These are phyloP conservation scores for Peucedramus taeniatus DNA, from an alignment of 2,113 vertebrate genomes.

Conservation along the genomic window DNA sequence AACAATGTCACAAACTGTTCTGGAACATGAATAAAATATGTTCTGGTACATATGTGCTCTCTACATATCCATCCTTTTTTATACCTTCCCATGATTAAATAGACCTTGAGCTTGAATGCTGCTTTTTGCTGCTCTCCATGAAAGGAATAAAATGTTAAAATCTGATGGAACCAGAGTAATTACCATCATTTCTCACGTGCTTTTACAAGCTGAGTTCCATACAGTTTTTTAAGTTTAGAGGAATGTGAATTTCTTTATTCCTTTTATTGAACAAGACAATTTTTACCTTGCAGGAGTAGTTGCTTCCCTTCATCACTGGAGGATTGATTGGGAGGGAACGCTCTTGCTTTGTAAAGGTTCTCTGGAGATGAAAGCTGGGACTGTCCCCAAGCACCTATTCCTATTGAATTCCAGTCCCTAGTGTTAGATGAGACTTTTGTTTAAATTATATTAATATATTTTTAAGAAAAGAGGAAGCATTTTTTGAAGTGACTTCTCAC, in stretches of 20 bases:
- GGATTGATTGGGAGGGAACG: background rate
- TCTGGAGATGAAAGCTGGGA: background rate
- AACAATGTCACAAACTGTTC: background rate
- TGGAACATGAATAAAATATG: background rate
- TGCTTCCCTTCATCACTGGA: background rate
- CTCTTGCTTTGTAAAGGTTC: background rate
- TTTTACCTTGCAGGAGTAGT: background rate
- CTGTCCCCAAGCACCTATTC: background rate
- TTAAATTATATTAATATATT: background rate
- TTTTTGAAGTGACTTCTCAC: slow-evolving; percentile 3
- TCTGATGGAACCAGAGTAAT: background rate
- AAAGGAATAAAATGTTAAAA: background rate
- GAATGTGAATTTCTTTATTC: background rate
- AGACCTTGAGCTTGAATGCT: background rate
- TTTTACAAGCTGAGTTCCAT: background rate
- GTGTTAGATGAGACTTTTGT: background rate
- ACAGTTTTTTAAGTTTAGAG: background rate
- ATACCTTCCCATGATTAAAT: background rate
- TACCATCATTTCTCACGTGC: background rate
- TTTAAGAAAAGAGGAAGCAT: background rate
- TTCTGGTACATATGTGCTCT: background rate
- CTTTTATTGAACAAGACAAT: background rate
- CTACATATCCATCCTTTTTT: background rate
- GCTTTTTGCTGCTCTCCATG: background rate
- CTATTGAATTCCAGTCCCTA: background rate